Evolutionary conservation across 2,888 invertebrate genomes (phyloP), one percentile per base, ranked within the genome.

Genomic region (Microplitis manilae): DNA sequence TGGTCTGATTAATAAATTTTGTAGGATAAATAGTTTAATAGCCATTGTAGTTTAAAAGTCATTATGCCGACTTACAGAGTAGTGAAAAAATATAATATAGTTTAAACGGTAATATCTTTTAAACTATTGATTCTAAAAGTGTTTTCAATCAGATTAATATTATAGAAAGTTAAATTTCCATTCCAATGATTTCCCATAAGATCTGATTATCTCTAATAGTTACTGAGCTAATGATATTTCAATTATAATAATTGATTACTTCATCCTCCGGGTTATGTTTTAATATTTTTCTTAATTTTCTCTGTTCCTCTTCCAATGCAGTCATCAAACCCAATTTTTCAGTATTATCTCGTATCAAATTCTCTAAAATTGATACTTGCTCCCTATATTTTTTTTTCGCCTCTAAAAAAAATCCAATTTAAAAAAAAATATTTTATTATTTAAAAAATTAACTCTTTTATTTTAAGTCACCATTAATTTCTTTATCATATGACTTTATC

Each of bases 281-380:
- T 13, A 92, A 81, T 5, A 91, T 77, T 67, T 90, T 90, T 2
- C 86, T 84, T n/a, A 93, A 83, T 73, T 91, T 90, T 2, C 90
- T 87, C 81, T 91, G 91, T 81, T 93, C 93, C 71, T 91, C 91
- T 67, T 91, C 91, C 40, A 94, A 86, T n/a, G 92, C 87, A 0
- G 91, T 90, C 6, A 93, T 79, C 15, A 93, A 88, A 83, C 92
- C 92, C 50, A 92, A 81, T 79, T 92, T 92, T 76, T 91, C 91
- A 0, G 93, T 92, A 80, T 93, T 92, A 50, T 91, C 90, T 79
- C 91, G 90, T 2, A 92, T 91, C 40, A 90, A 87, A 76, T 88
- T 87, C 8, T 91, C 89, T 50, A 93, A 83, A 69, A 90, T 87
- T 20, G 87, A 85, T 82, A 92, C 88, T 77, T 88, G 85, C 13